Percentiles rank a stretch among this genome's conserved stretches.
phyloP scores from a whole-genome alignment of 2,888 invertebrate genomes.

The Microctonus aethiopoides region DNA sequence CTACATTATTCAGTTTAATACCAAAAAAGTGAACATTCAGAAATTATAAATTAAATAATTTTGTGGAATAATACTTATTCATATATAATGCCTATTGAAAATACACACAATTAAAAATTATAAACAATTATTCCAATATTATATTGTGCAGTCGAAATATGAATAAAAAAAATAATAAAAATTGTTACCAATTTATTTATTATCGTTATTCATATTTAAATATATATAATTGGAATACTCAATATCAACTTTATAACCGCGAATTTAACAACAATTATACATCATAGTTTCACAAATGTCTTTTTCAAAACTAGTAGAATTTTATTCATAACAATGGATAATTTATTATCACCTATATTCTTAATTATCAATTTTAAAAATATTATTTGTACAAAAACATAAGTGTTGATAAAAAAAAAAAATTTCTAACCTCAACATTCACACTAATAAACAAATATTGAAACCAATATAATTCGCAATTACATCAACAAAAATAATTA shows the following conservation, averaged over 20 bases:
- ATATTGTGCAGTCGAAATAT: not conserved
- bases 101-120: not conserved
- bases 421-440: not conserved
- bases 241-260: not conserved
- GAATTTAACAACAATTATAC: not conserved
- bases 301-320: not conserved
- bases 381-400: not conserved
- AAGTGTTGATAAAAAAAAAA: not conserved
- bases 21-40: not conserved
- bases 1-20: too few relatives aligned
- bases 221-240: not conserved
- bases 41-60: not conserved
- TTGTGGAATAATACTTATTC: not conserved
- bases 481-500: not conserved
- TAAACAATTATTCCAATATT: not conserved
- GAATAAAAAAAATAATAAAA: not conserved
- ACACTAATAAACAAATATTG: not conserved
- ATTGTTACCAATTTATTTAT: not conserved
- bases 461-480: not conserved
- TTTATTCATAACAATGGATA: not conserved
- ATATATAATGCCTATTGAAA: too few relatives aligned
- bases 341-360: not conserved
- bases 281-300: not conserved
- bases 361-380: not conserved
- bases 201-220: not conserved